Percentiles rank a stretch among this genome's conserved stretches.
Conservation (phyloP, 2,113 vertebrate genomes). For the Hippocampus abdominalis region DNA sequence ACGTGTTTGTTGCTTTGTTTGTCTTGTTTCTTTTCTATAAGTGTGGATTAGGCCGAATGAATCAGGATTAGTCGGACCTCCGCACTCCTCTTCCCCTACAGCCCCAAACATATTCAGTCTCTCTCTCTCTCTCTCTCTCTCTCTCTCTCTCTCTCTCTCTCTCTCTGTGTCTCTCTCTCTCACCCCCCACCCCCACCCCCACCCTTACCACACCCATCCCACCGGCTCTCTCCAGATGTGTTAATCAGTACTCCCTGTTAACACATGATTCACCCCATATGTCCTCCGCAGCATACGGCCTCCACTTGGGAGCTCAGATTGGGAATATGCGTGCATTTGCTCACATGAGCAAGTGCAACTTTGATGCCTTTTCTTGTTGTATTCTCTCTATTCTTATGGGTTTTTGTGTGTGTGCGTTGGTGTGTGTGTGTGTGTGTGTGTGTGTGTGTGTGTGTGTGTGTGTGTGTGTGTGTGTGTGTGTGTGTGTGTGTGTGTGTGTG, state of each 20-base stretch:
- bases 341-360: conserved; percentile 55
- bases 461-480: background rate
- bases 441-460: too few relatives aligned
- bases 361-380: conserved; percentile 49
- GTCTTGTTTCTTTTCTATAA: conserved; percentile 10
- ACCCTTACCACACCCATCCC: conserved; percentile 20
- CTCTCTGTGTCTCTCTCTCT: too few relatives aligned
- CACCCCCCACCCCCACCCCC: background rate
- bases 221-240: conserved; percentile 85
- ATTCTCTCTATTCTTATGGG: conserved; percentile 30
- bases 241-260: conserved; percentile 93
- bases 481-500: conserved; percentile 16
- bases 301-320: conserved; percentile 61
- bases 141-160: background rate
- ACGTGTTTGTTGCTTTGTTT: conserved; percentile 28
- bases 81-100: conserved; percentile 7
- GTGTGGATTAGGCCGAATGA: conserved; percentile 24
- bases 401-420: background rate
- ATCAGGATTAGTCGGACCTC: conserved; percentile 32
- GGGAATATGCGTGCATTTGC: conserved; percentile 22
- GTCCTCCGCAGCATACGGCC: conserved; percentile 79
- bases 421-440: too few relatives aligned
- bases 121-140: background rate
- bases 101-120: conserved; percentile 16
- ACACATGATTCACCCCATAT: conserved; percentile 91